phyloP scores from a whole-genome alignment of 2,888 invertebrate genomes.

The Myopa tessellatipennis region DNA sequence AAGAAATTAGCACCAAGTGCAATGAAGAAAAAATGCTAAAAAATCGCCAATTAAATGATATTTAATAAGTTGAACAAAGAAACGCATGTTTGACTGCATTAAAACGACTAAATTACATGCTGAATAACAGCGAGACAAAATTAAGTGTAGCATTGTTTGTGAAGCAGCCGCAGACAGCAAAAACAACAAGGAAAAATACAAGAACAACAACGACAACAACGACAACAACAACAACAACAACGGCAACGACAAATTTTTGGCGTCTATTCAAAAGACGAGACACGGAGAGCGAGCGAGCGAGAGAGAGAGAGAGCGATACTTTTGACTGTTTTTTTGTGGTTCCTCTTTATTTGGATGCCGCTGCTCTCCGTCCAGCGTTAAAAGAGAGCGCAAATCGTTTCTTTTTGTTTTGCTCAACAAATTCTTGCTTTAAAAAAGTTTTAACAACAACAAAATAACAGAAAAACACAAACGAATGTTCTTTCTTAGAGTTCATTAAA shows the following conservation, averaged over 20 bases:
- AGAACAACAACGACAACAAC: too few species aligned
- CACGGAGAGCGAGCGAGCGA: neutral
- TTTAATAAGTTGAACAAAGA: too few species aligned
- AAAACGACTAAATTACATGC: too few species aligned
- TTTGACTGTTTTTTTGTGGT: neutral
- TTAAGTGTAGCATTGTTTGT: too few species aligned
- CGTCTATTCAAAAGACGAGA: neutral
- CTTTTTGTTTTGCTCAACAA: conserved; percentile 41
- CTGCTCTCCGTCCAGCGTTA: neutral
- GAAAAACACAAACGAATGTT: conserved; percentile 12
- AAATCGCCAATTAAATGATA: neutral
- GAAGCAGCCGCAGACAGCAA: too few species aligned
- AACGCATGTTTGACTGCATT: too few species aligned
- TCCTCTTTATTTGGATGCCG: too few species aligned
- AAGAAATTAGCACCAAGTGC: neutral
- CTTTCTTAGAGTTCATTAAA: too few species aligned
- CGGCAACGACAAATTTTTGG: too few species aligned
- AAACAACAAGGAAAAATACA: too few species aligned
- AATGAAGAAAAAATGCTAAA: neutral
- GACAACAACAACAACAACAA: too few species aligned
- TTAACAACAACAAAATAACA: conserved; percentile 50
- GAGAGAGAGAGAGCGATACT: neutral
- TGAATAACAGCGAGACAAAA: too few species aligned
- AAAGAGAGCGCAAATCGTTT: conserved; percentile 39
- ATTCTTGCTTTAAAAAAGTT: conserved; percentile 6